phyloP scores from a whole-genome alignment of 2,113 vertebrate genomes.

The Piprites chloris region DNA sequence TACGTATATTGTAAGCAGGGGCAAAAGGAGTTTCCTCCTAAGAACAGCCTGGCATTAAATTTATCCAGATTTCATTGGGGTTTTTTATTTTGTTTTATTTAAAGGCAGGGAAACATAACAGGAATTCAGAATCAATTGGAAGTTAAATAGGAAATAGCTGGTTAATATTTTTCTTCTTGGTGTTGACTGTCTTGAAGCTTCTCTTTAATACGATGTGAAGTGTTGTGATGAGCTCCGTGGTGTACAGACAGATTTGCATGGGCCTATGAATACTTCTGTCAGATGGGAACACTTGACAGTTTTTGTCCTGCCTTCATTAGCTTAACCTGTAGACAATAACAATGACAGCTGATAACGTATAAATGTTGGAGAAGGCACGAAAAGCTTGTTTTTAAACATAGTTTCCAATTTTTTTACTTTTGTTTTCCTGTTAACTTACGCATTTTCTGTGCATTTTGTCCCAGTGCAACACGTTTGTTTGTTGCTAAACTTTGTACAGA shows the following conservation, averaged over 20 bases:
- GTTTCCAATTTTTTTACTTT: not conserved
- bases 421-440: not conserved
- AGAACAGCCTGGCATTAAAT: not conserved
- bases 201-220: conserved; percentile 22
- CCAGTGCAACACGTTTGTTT: not conserved
- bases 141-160: conserved; percentile 5
- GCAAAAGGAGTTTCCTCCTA: not conserved
- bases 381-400: not conserved
- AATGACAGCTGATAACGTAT: not conserved
- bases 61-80: not conserved
- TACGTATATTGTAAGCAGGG: not conserved
- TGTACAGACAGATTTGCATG: not conserved
- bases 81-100: not conserved
- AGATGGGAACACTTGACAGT: conserved; percentile 30
- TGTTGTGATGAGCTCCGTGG: not conserved
- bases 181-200: not conserved
- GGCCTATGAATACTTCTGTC: not conserved
- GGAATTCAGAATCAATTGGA: not conserved
- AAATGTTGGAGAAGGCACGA: not conserved
- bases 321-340: not conserved
- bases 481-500: not conserved
- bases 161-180: not conserved
- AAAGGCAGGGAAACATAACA: not conserved
- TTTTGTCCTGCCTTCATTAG: conserved; percentile 36
- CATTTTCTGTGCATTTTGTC: not conserved